phyloP scores from a whole-genome alignment of 2,888 invertebrate species.

The Leptopilina syphax region DNA sequence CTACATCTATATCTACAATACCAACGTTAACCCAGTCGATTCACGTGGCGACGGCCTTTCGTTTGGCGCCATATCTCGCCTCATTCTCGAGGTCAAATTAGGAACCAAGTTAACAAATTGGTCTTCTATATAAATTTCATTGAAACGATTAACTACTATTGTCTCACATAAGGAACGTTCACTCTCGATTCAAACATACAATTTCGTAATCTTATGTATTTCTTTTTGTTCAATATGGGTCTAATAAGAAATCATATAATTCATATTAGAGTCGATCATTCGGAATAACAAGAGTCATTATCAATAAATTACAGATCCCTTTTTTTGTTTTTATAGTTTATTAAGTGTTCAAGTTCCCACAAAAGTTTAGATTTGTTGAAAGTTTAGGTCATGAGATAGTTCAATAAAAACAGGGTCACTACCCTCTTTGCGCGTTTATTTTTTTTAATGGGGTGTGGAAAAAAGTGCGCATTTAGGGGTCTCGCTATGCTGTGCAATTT shows the following conservation, averaged over 20 bases:
- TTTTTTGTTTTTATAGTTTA: background rate
- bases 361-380: background rate
- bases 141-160: background rate
- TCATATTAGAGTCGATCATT: background rate
- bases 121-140: constrained; percentile 6
- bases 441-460: constrained; percentile 5
- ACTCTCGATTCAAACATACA: background rate
- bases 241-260: background rate
- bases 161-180: background rate
- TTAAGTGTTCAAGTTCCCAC: constrained; percentile 1
- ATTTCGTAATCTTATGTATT: too few relatives aligned
- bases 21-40: background rate
- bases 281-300: background rate
- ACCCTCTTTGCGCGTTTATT: background rate
- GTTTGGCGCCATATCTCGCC: constrained; percentile 42
- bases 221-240: background rate
- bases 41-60: constrained; percentile 45
- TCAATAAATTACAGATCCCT: background rate
- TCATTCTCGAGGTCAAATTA: constrained; percentile 31
- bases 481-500: background rate
- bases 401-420: background rate
- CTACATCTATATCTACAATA: background rate
- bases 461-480: background rate
- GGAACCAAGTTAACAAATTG: constrained; percentile 39
- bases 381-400: background rate